These are phyloP conservation scores for Silvanus unidentatus DNA, from an alignment of 2,888 invertebrate genomes.

Conservation along the genomic window DNA sequence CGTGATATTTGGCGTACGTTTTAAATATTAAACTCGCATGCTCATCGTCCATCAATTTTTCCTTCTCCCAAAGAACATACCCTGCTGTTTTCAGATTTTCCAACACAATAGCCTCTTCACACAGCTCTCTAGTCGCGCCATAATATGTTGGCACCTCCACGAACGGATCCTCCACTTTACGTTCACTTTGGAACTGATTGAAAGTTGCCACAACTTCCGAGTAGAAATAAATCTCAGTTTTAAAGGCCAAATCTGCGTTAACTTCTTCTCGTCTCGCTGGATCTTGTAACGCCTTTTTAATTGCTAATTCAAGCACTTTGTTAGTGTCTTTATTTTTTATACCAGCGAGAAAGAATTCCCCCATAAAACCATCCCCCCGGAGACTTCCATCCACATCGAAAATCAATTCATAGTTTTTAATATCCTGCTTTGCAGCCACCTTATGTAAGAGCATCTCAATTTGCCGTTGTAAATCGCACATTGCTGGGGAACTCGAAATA, in stretches of 20 bases:
- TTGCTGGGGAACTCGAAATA: too few species aligned
- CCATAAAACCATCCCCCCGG: slow-evolving; percentile 16
- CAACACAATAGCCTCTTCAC: neutral
- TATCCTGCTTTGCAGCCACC: too few species aligned
- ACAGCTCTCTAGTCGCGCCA: too few species aligned
- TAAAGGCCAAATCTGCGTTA: slow-evolving; percentile 8
- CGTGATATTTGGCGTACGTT: neutral
- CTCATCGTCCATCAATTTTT: neutral
- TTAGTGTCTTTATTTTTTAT: slow-evolving; percentile 6
- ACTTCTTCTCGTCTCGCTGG: neutral
- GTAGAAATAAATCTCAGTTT: slow-evolving; percentile 24
- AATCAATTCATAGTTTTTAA: neutral
- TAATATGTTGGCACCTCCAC: too few species aligned
- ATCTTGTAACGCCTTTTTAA: slow-evolving; percentile 9
- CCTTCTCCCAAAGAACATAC: neutral
- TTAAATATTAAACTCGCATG: neutral
- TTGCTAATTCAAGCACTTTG: slow-evolving; percentile 8
- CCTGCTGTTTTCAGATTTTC: slow-evolving; percentile 1
- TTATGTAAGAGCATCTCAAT: too few species aligned
- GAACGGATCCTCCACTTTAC: too few species aligned
- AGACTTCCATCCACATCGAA: slow-evolving; percentile 7
- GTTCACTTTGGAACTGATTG: slow-evolving; percentile 12
- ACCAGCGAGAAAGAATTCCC: slow-evolving; percentile 11
- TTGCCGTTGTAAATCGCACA: too few species aligned
- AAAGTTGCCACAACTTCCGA: slow-evolving; percentile 19